Evolutionary conservation across 2,888 invertebrate genomes (phyloP), one percentile per base, ranked within the genome.

Genomic region (Parasteatoda lunata): DNA sequence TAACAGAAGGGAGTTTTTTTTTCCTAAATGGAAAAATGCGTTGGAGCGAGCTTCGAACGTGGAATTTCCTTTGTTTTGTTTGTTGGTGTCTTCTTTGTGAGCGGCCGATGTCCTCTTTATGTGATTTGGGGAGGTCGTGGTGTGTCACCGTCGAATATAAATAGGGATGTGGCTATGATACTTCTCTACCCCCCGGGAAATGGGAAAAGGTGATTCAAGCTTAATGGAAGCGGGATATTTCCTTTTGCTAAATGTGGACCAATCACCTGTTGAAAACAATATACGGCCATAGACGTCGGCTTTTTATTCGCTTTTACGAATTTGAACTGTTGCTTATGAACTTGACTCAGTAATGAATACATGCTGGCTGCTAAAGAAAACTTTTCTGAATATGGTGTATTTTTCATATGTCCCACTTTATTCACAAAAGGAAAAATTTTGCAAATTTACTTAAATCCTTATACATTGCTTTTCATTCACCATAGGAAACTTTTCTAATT

Each of bases 11-110:
- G 54, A 72, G 73, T 30, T 30, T 30, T 30, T 30, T 30, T 30
- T 30, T 73, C 73, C 84, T 69, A 84, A 84, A 84, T 84, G 84
- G 84, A 79, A 84, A 68, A 84, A 30, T 30, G 30, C 30, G 30
- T 30, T 30, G 30, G 30, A 30, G 30, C 30, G 30, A 30, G 30
- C 30, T 30, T 30, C 30, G 30, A 30, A 30, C 30, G 2, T 68
- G 48, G 75, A 59, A 64, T 64, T 66, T 45, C 15, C 15, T 8
- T 15, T 13, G 15, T 15, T 15, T 52, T 11, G 15, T 30, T 11
- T n/a, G 11, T 5, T n/a, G 30, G 64, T 30, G 30, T 30, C 30
- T 30, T 30, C 30, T 30, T 30, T 30, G 30, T 30, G 30, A 30
- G 30, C 2, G 30, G 30, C 59, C 59, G 59, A 77, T 84, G 78